Evolutionary conservation across 2,113 vertebrate species (phyloP), one percentile per base, ranked within the genome.

Genomic region (Leptodactylus fuscus): DNA sequence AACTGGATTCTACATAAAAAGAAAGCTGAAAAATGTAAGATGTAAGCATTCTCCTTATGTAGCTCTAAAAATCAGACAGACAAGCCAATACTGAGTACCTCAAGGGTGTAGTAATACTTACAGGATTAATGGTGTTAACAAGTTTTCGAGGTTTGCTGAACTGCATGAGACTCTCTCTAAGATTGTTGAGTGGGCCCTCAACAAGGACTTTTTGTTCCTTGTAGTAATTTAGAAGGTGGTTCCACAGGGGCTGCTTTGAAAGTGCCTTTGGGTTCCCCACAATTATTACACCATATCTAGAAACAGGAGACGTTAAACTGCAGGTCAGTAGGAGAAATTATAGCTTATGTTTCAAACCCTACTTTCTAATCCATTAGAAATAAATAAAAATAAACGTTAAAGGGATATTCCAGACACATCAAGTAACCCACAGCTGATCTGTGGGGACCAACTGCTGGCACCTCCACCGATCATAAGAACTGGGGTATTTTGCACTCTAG

Each of bases 131-230:
- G 87, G 98, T 98, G 87, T 99, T 99, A 89, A 99, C 97, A 0
- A 99, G 95, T 84, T 99, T 99, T 67, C 98, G 95, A 0, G 98
- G 98, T 89, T 99, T 99, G 94, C 98, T 99, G 94, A 99, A 99
- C 91, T 99, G 98, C 98, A 99, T 99, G 0, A 99, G 96, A 89
- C 98, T 99, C 91, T 99, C 98, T 0, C 98, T 93, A 77, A 99
- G 96, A 92, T 99, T 99, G 89, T 99, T 99, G n/a, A 99, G 95
- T 0, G 98, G 98, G 1, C 98, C 98, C 81, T 99, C 98, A 87
- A 99, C 98, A 32, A 99, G 95, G 2, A 99, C 98, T 88, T 99
- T 99, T 92, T 99, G 98, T 90, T 99, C 98, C 91, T 99, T 99
- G 92, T 99, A 99, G 91, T 99, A 98, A 90, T 98, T 99, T 41